Evolutionary conservation across 2,113 vertebrate genomes (phyloP), one percentile per base, ranked within the genome.

Genomic region (Cisticola juncidis): DNA sequence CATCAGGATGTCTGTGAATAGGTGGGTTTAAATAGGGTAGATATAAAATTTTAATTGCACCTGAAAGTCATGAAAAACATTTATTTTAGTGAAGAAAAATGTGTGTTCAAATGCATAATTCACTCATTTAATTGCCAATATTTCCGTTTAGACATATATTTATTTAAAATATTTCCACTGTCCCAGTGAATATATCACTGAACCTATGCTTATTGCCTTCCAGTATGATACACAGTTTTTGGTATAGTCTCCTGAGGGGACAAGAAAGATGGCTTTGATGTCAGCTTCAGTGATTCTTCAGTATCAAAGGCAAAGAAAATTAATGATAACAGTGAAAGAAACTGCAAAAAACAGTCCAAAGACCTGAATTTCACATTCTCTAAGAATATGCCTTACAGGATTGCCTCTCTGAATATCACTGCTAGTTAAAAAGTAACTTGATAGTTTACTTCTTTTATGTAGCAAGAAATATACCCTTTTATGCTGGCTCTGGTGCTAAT

Each of bases 261-360:
- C 65, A 80, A 85, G 48, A 86, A 95, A 53, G 82, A 95, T 83
- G 68, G 19, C 92, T 97, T 97, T 96, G 93, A 95, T 96, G 86
- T 93, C 64, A 90, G 45, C 78, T 92, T 93, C 94, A 83, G 64
- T 91, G 68, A 83, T 94, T 91, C 69, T 68, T 94, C 60, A 91
- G 57, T 91, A 90, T 92, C 93, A 97, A 96, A 91, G 88, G 78
- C 65, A 94, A 88, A 71, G 12, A 80, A 96, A 97, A 93, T 88
- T 91, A 95, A 95, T 87, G 90, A 73, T 84, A 95, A 90, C 66
- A 88, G 81, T 60, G 38, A 93, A 89, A 89, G 68, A 93, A 92
- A 77, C 17, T 47, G 88, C 29, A 92, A 86, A 92, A 85, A 68
- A 77, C 29, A 84, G 66, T 94, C n/a, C 70, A 84, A 70, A 81